A percentile compares a stretch with the other conserved stretches of the same genome.
These are phyloP conservation scores for Sphaerodactylus townsendi DNA, from an alignment of 2,113 vertebrate species.

Conservation along the genomic window DNA sequence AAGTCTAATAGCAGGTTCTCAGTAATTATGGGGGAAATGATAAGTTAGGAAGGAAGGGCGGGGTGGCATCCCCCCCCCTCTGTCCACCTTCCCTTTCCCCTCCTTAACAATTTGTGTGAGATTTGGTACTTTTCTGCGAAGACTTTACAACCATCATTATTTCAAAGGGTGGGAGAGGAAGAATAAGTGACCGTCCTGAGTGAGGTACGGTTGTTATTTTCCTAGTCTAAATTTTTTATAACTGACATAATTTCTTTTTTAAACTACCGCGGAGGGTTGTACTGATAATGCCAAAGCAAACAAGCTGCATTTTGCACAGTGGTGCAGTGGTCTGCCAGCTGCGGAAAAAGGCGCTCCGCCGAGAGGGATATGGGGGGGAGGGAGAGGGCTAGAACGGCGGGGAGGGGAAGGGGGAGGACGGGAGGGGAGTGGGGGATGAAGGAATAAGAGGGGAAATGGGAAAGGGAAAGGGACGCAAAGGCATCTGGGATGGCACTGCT, in stretches of 20 bases:
- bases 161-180: slow-evolving; percentile 37
- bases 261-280: slow-evolving; percentile 1
- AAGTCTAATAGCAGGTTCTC: slow-evolving; percentile 68
- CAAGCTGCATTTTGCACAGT: neutral
- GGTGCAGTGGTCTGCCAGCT: neutral
- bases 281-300: slow-evolving; percentile 19
- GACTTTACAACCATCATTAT: slow-evolving; percentile 33
- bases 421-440: neutral
- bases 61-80: neutral
- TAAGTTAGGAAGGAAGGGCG: slow-evolving; percentile 36
- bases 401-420: neutral
- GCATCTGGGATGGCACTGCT: too few species aligned
- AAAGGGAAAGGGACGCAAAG: neutral
- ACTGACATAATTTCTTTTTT: slow-evolving; percentile 37
- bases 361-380: neutral
- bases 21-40: slow-evolving; percentile 66
- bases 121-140: neutral
- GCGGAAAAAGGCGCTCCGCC: neutral
- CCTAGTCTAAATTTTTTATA: slow-evolving; percentile 40
- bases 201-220: slow-evolving; percentile 25
- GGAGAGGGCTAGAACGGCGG: neutral
- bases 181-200: neutral
- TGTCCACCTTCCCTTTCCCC: slow-evolving; percentile 8
- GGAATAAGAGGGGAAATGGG: neutral
- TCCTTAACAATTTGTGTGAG: slow-evolving; percentile 26